phyloP scores from a whole-genome alignment of 2,113 vertebrate species.

The Dermatemys mawii region DNA sequence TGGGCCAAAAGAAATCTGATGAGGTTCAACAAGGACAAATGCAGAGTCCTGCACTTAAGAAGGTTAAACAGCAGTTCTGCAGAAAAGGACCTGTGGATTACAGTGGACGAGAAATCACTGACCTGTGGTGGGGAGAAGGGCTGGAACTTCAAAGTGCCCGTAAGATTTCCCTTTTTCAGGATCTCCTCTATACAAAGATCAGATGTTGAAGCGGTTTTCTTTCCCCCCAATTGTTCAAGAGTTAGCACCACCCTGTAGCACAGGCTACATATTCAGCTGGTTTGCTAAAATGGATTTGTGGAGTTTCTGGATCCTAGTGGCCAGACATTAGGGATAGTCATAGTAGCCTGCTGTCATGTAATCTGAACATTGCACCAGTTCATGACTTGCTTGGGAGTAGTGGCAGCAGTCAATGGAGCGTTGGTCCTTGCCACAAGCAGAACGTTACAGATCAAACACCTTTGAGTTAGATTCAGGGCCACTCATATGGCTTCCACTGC shows the following conservation, averaged over 20 bases:
- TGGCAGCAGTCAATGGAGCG: neutral
- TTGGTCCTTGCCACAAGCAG: neutral
- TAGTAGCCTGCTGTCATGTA: neutral
- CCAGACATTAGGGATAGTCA: neutral
- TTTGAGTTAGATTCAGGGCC: neutral
- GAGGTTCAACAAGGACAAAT: too few relatives aligned
- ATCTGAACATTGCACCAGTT: neutral
- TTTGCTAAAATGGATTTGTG: neutral
- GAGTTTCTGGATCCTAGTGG: neutral
- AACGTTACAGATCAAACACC: neutral
- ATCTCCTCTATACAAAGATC: rapidly evolving
- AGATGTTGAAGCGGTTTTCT: neutral
- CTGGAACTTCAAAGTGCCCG: rapidly evolving
- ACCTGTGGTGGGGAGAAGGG: neutral
- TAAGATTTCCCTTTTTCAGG: neutral
- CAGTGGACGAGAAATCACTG: neutral
- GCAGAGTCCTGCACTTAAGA: too few relatives aligned
- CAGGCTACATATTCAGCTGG: neutral
- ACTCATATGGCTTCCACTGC: neutral
- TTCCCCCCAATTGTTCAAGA: too few relatives aligned
- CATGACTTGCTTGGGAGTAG: too few relatives aligned
- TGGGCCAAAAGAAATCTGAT: too few relatives aligned
- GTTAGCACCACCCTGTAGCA: too few relatives aligned
- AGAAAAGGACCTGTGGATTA: too few relatives aligned
- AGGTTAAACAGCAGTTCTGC: too few relatives aligned